Percentiles rank a stretch among this genome's conserved stretches.
Evolutionary conservation across 2,113 vertebrate species (phyloP).

Genomic region (Elachura formosa): DNA sequence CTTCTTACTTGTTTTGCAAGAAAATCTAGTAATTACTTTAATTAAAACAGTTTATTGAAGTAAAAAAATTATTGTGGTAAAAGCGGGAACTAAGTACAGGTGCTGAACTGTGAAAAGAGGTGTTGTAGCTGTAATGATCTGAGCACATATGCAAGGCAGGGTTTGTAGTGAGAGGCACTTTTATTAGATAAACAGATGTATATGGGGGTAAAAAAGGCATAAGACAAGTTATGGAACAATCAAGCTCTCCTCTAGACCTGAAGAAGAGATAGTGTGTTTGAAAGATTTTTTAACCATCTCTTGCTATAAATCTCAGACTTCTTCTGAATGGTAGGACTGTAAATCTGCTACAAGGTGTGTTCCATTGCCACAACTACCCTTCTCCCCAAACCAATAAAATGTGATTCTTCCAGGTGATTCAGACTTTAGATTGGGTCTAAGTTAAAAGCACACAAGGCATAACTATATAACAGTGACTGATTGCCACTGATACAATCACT

Average conservation of each 20-base stretch:
- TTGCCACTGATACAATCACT: not conserved
- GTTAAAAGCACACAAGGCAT: not conserved
- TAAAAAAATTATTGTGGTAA: not conserved
- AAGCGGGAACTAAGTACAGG: not conserved
- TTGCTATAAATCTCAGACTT: not conserved
- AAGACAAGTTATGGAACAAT: not conserved
- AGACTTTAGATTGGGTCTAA: not conserved
- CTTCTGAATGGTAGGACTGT: not conserved
- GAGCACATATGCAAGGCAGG: not conserved
- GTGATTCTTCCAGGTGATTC: not conserved
- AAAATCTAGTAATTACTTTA: not conserved
- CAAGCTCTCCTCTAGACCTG: not conserved
- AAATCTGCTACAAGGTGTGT: not conserved
- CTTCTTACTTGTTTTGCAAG: not conserved
- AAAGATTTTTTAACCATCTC: not conserved
- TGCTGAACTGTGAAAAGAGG: not conserved
- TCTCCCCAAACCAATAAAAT: not conserved
- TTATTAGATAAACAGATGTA: not conserved
- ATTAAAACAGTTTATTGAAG: not conserved
- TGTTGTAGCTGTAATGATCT: not conserved
- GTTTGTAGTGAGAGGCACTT: not conserved
- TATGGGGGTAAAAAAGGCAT: not conserved
- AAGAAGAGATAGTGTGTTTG: not conserved
- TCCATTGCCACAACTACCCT: not conserved
- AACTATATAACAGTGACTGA: not conserved